Conservation (phyloP, 2,797 vertebrate species). For the Poeciliopsis turneri region DNA sequence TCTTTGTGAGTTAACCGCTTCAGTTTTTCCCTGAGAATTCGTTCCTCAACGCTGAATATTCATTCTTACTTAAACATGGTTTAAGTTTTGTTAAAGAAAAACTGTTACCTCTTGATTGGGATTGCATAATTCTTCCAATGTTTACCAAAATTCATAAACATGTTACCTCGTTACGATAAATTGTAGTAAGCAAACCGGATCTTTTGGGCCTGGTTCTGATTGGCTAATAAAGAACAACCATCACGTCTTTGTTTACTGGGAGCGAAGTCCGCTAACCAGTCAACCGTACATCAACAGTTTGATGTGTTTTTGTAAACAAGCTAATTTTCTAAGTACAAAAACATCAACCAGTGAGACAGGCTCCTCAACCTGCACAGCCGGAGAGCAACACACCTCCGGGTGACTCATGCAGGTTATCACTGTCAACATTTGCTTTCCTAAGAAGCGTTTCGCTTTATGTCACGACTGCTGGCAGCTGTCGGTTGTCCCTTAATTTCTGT, state of each 20-base stretch:
- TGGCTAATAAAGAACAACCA: neutral
- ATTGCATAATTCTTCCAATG: neutral
- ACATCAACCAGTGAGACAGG: slow-evolving; percentile 5
- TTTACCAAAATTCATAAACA: neutral
- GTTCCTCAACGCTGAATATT: neutral
- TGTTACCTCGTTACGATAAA: too few species aligned
- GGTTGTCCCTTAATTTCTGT: neutral
- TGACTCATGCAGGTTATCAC: slow-evolving; percentile 5
- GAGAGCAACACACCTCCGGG: neutral
- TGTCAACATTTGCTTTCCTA: slow-evolving; percentile 2
- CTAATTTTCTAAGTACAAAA: neutral
- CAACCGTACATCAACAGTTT: neutral
- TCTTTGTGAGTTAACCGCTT: neutral
- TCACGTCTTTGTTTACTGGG: neutral
- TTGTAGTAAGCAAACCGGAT: neutral
- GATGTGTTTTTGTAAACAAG: neutral
- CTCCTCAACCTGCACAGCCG: neutral
- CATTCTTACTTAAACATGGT: too few species aligned
- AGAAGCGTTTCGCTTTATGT: neutral
- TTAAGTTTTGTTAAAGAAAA: neutral
- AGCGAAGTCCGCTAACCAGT: neutral
- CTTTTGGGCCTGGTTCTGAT: neutral
- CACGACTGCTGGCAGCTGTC: neutral
- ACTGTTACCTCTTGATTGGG: neutral
- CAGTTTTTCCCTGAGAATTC: neutral